phyloP scores from a whole-genome alignment of 2,888 invertebrate species.

The Lissocephala sabroskyi region DNA sequence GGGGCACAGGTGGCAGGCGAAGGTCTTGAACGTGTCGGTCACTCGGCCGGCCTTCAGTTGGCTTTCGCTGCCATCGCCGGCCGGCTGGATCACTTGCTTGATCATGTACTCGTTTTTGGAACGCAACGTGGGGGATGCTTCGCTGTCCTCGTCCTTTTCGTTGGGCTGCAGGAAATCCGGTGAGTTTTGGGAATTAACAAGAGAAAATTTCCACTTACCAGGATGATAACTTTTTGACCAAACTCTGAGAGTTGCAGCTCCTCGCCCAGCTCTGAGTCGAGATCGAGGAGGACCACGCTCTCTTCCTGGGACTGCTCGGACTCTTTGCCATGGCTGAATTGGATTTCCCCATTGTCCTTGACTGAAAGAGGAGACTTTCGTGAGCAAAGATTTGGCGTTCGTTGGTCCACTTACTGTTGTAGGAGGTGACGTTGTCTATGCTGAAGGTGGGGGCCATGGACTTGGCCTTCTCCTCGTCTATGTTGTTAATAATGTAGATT shows the following conservation, averaged over 20 bases:
- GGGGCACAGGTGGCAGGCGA: slow-evolving; percentile 78
- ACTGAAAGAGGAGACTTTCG: slow-evolving; percentile 32
- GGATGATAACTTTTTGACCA: slow-evolving; percentile 73
- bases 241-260: slow-evolving; percentile 41
- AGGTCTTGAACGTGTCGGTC: slow-evolving; percentile 73
- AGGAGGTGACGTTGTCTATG: slow-evolving; percentile 44
- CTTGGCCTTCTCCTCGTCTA: slow-evolving; percentile 4
- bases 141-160: neutral
- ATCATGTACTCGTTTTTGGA: slow-evolving; percentile 21
- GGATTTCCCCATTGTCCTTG: slow-evolving; percentile 63
- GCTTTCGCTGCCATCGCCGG: neutral
- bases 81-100: slow-evolving; percentile 11
- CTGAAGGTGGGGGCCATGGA: slow-evolving; percentile 15
- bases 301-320: slow-evolving; percentile 30
- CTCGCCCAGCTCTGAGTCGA: slow-evolving; percentile 30
- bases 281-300: slow-evolving; percentile 52
- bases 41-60: slow-evolving; percentile 22
- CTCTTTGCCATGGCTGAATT: slow-evolving; percentile 45
- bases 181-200: no score
- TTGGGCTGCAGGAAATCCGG: neutral
- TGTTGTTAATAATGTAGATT: slow-evolving; percentile 43
- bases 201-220: slow-evolving; percentile 62
- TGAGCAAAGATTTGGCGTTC: no score
- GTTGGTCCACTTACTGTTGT: slow-evolving; percentile 37
- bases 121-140: neutral